Evolutionary conservation across 2,888 invertebrate genomes (phyloP).

Genomic region (Dione juno): DNA sequence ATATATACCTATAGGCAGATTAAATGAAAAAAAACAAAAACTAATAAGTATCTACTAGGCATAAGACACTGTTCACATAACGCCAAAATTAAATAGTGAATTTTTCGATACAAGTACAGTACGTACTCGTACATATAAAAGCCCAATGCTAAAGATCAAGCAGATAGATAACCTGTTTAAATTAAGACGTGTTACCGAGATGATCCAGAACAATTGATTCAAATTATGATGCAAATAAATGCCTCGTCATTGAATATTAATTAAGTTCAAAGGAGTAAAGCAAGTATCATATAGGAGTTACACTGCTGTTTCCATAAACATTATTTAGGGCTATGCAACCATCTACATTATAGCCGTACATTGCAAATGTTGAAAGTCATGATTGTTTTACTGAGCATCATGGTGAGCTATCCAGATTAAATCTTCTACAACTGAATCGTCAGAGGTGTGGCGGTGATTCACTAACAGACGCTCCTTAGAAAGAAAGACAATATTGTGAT

Average conservation of each 20-base stretch:
- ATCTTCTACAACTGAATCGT: slow-evolving; percentile 67
- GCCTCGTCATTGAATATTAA: slow-evolving; percentile 78
- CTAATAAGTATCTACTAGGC: background rate
- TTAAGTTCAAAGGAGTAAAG: slow-evolving; percentile 62
- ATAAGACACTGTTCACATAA: background rate
- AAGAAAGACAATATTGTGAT: slow-evolving; percentile 64
- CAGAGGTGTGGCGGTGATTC: slow-evolving; percentile 75
- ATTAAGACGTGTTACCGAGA: slow-evolving; percentile 19
- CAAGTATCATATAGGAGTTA: slow-evolving; percentile 53
- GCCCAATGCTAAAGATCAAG: slow-evolving; percentile 35
- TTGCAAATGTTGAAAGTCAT: slow-evolving; percentile 67
- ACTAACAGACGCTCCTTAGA: slow-evolving; percentile 67
- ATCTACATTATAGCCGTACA: slow-evolving; percentile 53
- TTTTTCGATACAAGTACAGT: background rate
- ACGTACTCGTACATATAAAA: background rate
- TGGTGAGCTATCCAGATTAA: slow-evolving; percentile 70
- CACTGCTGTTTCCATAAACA: slow-evolving; percentile 62
- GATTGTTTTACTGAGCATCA: slow-evolving; percentile 66
- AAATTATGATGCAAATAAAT: slow-evolving; percentile 64
- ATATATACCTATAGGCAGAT: background rate
- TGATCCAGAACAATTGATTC: slow-evolving; percentile 31
- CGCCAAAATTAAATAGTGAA: slow-evolving; percentile 1
- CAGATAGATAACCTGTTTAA: slow-evolving; percentile 10
- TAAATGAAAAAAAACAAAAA: background rate
- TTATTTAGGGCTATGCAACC: slow-evolving; percentile 65